phyloP scores from a whole-genome alignment of 2,888 invertebrate genomes.

The Capitulum mitella region DNA sequence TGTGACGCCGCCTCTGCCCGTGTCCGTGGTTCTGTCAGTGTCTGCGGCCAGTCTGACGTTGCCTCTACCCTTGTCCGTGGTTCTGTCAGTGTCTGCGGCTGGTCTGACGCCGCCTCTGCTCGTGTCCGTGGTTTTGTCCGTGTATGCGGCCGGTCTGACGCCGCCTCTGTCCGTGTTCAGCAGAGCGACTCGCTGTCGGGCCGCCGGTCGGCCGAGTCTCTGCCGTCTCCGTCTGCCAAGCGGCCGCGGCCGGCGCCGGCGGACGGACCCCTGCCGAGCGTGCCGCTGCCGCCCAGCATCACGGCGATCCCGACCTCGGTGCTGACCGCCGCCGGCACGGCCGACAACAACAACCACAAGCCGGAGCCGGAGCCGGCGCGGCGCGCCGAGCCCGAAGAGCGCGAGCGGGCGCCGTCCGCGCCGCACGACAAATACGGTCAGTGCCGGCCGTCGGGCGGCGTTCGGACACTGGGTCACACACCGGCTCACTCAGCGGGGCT shows the following conservation, averaged over 20 bases:
- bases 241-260: neutral
- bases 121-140: too few relatives aligned
- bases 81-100: too few relatives aligned
- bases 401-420: conserved; percentile 1
- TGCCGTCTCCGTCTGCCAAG: neutral
- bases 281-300: conserved; percentile 21
- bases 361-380: neutral
- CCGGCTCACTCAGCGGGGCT: too few relatives aligned
- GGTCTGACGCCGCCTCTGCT: too few relatives aligned
- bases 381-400: neutral
- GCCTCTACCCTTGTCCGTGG: too few relatives aligned
- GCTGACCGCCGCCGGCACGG: neutral
- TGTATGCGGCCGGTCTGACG: too few relatives aligned
- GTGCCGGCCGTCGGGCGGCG: too few relatives aligned
- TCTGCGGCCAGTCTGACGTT: too few relatives aligned
- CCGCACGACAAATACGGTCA: neutral
- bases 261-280: neutral
- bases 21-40: too few relatives aligned
- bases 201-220: conserved; percentile 5
- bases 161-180: too few relatives aligned
- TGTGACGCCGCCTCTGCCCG: too few relatives aligned
- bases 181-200: neutral
- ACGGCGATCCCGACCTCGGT: conserved; percentile 10
- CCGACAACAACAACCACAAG: conserved; percentile 19
- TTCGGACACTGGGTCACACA: too few relatives aligned